A percentile compares a stretch with the other conserved stretches of the same genome.
These are phyloP conservation scores for Papilio protenor DNA, from an alignment of 2,888 invertebrate genomes.

Conservation along the genomic window DNA sequence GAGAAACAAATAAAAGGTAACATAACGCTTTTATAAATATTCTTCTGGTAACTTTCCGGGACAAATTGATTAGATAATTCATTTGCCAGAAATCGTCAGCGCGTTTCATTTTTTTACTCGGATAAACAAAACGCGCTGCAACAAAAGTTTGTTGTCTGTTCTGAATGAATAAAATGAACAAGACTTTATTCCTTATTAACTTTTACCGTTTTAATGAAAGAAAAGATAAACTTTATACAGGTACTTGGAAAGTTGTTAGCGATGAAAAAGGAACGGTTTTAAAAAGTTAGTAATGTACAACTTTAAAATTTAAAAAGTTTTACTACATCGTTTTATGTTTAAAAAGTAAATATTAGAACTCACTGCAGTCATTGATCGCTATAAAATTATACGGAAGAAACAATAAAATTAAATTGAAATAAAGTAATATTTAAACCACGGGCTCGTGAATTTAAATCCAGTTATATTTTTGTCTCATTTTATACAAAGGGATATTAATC, in stretches of 20 bases:
- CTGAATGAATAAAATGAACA: neutral
- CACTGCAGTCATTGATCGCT: neutral
- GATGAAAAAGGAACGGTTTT: neutral
- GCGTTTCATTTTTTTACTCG: neutral
- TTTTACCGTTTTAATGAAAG: conserved; percentile 19
- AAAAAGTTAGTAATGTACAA: conserved; percentile 19
- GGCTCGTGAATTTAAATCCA: neutral
- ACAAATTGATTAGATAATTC: neutral
- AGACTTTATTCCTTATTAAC: neutral
- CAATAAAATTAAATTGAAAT: neutral
- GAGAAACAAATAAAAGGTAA: neutral
- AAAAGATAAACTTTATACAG: conserved; percentile 14
- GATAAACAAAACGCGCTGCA: neutral
- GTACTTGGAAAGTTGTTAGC: conserved; percentile 20
- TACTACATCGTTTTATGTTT: conserved; percentile 1
- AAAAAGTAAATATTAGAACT: neutral
- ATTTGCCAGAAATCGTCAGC: neutral
- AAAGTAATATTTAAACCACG: neutral
- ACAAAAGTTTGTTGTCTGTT: neutral
- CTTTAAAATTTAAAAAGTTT: conserved; percentile 9
- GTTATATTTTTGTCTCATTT: neutral
- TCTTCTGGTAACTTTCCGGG: neutral
- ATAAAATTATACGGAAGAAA: neutral
- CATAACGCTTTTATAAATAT: neutral
- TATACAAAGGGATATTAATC: neutral